Evolutionary conservation across 2,797 vertebrate genomes (phyloP).

Genomic region (Coendou prehensilis): DNA sequence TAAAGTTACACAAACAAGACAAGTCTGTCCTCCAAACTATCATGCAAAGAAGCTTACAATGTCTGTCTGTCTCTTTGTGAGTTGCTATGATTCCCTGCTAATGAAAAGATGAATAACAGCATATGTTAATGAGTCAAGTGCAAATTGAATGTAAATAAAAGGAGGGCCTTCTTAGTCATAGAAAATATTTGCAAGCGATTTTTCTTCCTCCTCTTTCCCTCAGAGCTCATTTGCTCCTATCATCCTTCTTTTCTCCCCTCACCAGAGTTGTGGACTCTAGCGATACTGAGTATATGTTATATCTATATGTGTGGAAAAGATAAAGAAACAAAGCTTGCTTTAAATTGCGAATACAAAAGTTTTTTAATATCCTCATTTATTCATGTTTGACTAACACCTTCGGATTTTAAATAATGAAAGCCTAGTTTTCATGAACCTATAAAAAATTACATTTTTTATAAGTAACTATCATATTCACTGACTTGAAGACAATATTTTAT

Average conservation of each 20-base stretch:
- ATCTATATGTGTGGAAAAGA: not conserved
- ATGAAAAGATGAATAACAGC: constrained; percentile 87
- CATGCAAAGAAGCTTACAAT: constrained; percentile 87
- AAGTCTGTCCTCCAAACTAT: constrained; percentile 88
- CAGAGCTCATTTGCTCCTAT: constrained; percentile 72
- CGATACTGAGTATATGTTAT: constrained; percentile 43
- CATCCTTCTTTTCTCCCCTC: not conserved
- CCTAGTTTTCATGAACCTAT: constrained; percentile 11
- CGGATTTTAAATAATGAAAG: constrained; percentile 35
- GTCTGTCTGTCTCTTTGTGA: constrained; percentile 85
- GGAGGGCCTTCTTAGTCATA: constrained; percentile 70
- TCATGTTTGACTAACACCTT: not conserved
- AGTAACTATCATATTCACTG: not conserved
- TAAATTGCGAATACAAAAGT: constrained; percentile 1
- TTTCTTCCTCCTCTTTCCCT: constrained; percentile 80
- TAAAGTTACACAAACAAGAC: constrained; percentile 89
- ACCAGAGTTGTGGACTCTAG: not conserved
- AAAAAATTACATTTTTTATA: not conserved
- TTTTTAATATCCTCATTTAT: not conserved
- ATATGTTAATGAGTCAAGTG: constrained; percentile 84
- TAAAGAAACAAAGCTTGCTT: not conserved
- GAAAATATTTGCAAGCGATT: constrained; percentile 80
- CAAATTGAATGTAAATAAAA: constrained; percentile 85
- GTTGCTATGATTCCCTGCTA: constrained; percentile 80
- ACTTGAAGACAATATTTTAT: not conserved